These are phyloP conservation scores for Ranitomeya imitator DNA, from an alignment of 2,113 vertebrate species.

Conservation along the genomic window DNA sequence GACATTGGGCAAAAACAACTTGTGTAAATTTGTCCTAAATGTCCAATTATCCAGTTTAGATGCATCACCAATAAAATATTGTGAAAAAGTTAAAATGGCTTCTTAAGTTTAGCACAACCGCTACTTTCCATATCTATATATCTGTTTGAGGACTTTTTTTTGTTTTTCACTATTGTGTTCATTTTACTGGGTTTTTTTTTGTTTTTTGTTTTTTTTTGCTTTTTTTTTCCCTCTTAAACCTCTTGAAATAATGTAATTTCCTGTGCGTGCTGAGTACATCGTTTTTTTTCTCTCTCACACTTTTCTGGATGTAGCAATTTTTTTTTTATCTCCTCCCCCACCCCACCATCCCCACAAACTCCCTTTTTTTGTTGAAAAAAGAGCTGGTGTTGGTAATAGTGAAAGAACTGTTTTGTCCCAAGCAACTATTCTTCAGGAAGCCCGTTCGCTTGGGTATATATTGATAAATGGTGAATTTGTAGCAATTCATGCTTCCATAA, in stretches of 20 bases:
- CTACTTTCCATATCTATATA: too few relatives aligned
- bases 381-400: neutral
- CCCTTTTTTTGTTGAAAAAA: conserved; percentile 60
- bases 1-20: too few relatives aligned
- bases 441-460: conserved; percentile 61
- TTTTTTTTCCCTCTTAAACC: neutral
- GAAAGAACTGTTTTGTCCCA: conserved; percentile 52
- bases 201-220: neutral
- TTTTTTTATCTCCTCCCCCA: neutral
- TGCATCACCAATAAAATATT: too few relatives aligned
- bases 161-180: too few relatives aligned
- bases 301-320: conserved; percentile 62
- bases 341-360: too few relatives aligned
- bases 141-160: too few relatives aligned
- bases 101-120: too few relatives aligned
- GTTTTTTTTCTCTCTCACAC: neutral
- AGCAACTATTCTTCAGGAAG: conserved; percentile 60
- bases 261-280: neutral
- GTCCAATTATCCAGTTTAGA: too few relatives aligned
- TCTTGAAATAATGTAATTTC: neutral
- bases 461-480: conserved; percentile 80
- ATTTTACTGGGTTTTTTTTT: neutral
- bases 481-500: conserved; percentile 79
- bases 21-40: too few relatives aligned
- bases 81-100: too few relatives aligned